Evolutionary conservation across 2,797 vertebrate species (phyloP).

Genomic region (Brachymystax lenok): DNA sequence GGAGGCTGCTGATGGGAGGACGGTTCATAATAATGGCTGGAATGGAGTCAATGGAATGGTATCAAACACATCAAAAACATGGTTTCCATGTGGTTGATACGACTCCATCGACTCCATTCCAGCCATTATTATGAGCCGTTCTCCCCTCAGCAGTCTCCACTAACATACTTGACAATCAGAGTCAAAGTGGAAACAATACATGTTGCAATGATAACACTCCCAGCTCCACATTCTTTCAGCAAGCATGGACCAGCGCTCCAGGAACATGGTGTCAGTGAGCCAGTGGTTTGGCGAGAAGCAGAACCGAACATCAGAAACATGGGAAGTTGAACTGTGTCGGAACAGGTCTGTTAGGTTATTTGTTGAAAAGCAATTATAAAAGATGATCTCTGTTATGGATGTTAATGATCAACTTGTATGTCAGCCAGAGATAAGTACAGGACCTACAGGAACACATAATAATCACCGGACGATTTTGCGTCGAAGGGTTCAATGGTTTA

Average conservation of each 20-base stretch:
- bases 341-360: slow-evolving; percentile 27
- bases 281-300: slow-evolving; percentile 23
- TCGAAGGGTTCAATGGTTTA: background rate
- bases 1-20: too few species aligned
- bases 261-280: slow-evolving; percentile 31
- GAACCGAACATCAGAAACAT: background rate
- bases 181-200: slow-evolving; percentile 7
- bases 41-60: too few species aligned
- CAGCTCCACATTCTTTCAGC: slow-evolving; percentile 58
- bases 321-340: slow-evolving; percentile 19
- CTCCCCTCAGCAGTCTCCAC: too few species aligned
- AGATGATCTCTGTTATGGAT: slow-evolving; percentile 17
- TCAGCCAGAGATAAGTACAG: background rate
- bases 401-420: background rate
- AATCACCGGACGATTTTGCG: slow-evolving; percentile 1
- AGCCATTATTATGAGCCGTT: too few species aligned
- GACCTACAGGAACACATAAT: slow-evolving; percentile 24
- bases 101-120: too few species aligned
- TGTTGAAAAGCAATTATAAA: slow-evolving; percentile 27
- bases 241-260: slow-evolving; percentile 50
- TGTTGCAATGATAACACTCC: slow-evolving; percentile 46
- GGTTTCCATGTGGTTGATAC: too few species aligned
- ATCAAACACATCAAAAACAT: too few species aligned
- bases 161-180: slow-evolving; percentile 3
- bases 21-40: too few species aligned